These are phyloP conservation scores for Rhagologus leucostigma DNA, from an alignment of 2,113 vertebrate species.

Conservation along the genomic window DNA sequence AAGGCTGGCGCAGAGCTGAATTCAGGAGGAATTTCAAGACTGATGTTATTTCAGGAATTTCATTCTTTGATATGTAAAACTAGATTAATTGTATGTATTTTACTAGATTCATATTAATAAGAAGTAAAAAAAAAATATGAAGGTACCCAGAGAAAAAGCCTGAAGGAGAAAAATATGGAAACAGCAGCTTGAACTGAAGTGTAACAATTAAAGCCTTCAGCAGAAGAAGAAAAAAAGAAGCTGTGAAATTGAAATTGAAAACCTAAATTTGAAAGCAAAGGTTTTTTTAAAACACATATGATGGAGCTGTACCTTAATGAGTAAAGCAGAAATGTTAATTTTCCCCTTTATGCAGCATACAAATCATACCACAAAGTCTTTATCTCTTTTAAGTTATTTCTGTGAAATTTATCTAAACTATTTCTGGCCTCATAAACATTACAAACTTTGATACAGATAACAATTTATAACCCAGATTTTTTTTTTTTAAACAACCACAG, in stretches of 20 bases:
- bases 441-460: neutral
- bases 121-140: neutral
- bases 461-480: neutral
- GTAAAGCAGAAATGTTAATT: neutral
- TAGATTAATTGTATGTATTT: neutral
- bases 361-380: neutral
- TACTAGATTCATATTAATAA: neutral
- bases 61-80: neutral
- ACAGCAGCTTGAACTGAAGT: neutral
- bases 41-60: neutral
- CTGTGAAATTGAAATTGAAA: neutral
- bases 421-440: neutral
- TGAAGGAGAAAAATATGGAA: neutral
- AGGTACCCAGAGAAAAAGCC: neutral
- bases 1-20: neutral
- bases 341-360: neutral
- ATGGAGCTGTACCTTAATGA: neutral
- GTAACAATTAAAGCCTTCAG: slow-evolving; percentile 14
- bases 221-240: neutral
- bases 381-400: neutral
- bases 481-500: neutral
- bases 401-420: neutral
- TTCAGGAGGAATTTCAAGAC: neutral
- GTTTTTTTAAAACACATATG: neutral
- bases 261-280: neutral